Base-by-base conservation (phyloP, 1,140 invertebrate species). In the Metopolophium dirhodum region DNA sequence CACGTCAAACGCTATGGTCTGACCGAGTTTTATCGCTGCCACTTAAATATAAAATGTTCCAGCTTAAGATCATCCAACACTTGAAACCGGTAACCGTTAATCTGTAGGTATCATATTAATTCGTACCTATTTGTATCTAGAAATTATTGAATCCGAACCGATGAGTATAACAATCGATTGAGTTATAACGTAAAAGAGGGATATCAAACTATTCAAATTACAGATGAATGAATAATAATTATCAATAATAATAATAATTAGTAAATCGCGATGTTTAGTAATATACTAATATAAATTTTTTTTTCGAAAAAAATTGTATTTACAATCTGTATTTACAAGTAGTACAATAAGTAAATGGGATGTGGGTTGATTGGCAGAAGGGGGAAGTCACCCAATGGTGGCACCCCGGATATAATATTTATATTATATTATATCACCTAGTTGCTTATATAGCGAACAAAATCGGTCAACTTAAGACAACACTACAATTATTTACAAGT, bases 1-100 rank as follows among this genome's bases (percentile, higher is more conserved):
- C 87, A 89, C 49, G 87, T 89, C 87, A 54, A 89, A 88, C 49
- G n/a, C 37, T 77, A 77, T 35, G 49, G 87, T 54, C 49, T 54
- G 49, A 89, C 47, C 49, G 22, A 89, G 87, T 89, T 89, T 89
- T 89, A 89, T 89, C 87, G 41, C 30, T 30, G 2, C 18, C n/a
- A 54, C 87, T 89, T n/a, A 35, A 35, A 1, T n/a, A 68, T 68
- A 68, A 68, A 68, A n/a, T 51, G 87, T 18, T 88, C 87, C 87
- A 54, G n/a, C 20, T 89, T 88, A 88, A 88, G 35, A 35, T 49
- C 20, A 86, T 47, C 30, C 2, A n/a, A 23, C 49, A 89, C 87
- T 54, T 54, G 8, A 89, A 37, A 54, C 6, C 14, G n/a, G 30
- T 26, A 87, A 26, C 22, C 41, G 45, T 14, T 45, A 86, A 86